Evolutionary conservation across 2,113 vertebrate genomes (phyloP).

Genomic region (Pimephales promelas): DNA sequence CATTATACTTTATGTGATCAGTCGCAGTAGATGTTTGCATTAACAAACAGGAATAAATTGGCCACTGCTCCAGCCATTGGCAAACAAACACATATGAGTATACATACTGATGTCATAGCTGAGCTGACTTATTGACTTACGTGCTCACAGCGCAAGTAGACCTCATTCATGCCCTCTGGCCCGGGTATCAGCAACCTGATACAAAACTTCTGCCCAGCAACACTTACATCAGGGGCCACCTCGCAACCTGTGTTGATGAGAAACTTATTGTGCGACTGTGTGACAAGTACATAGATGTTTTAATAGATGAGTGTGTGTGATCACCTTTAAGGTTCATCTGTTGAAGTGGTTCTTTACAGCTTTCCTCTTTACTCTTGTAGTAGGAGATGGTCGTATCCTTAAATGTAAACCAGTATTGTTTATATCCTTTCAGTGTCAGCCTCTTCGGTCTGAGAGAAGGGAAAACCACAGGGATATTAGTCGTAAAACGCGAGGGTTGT

Average conservation of each 20-base stretch:
- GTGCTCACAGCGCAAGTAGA: slow-evolving; percentile 77
- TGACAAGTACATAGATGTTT: not conserved
- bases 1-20: no score
- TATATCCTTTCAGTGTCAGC: slow-evolving; percentile 82
- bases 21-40: no score
- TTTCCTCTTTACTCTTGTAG: slow-evolving; percentile 79
- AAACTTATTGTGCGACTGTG: not conserved
- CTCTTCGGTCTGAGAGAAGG: slow-evolving; percentile 74
- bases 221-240: slow-evolving; percentile 78
- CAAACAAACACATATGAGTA: no score
- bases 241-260: slow-evolving; percentile 74
- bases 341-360: slow-evolving; percentile 76
- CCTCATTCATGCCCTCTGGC: slow-evolving; percentile 81
- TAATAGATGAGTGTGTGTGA: not conserved
- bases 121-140: slow-evolving; percentile 59
- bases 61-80: not conserved
- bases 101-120: not conserved
- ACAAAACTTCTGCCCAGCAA: slow-evolving; percentile 80
- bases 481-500: not conserved
- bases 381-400: slow-evolving; percentile 80
- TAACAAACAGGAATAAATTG: not conserved
- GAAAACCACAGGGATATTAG: not conserved
- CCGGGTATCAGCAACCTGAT: slow-evolving; percentile 81
- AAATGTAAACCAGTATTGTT: slow-evolving; percentile 82
- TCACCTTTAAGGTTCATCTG: slow-evolving; percentile 81